These are phyloP conservation scores for Gymnoscelis rufifasciata DNA, from an alignment of 2,888 invertebrate species.

Conservation along the genomic window DNA sequence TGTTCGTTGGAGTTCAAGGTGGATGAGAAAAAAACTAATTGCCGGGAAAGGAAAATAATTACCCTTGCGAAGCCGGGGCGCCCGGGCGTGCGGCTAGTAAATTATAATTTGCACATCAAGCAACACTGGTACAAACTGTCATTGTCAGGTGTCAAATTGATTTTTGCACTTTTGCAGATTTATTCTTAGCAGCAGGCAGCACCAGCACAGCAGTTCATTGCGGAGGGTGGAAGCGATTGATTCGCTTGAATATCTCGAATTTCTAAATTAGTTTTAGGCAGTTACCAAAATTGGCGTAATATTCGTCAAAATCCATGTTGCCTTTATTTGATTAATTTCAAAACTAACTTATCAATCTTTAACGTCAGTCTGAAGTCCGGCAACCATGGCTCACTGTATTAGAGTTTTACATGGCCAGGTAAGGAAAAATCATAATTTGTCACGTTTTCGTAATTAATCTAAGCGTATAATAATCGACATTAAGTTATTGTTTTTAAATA, in stretches of 20 bases:
- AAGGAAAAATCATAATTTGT: conserved; percentile 48
- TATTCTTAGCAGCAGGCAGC: no score
- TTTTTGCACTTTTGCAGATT: no score
- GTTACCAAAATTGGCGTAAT: conserved; percentile 37
- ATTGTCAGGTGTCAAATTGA: conserved; percentile 6
- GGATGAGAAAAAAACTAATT: no score
- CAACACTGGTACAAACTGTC: no score
- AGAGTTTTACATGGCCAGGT: conserved; percentile 89
- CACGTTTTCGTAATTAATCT: conserved; percentile 33
- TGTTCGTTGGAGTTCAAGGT: no score
- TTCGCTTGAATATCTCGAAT: conserved; percentile 27
- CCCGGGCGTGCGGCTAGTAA: no score
- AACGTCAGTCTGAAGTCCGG: conserved; percentile 58
- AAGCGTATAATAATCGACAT: no score
- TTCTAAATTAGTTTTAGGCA: conserved; percentile 32
- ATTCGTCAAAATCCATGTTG: conserved; percentile 60
- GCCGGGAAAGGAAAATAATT: no score
- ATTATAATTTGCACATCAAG: no score
- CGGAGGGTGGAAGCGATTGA: conserved; percentile 35
- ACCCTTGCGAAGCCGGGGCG: no score
- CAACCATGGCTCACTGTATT: conserved; percentile 87
- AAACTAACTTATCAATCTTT: conserved; percentile 38
- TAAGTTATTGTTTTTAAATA: no score
- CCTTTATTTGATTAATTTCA: conserved; percentile 48
- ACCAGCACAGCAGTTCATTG: conserved; percentile 35